Conservation (phyloP, 1,140 invertebrate genomes). For the Mya arenaria region DNA sequence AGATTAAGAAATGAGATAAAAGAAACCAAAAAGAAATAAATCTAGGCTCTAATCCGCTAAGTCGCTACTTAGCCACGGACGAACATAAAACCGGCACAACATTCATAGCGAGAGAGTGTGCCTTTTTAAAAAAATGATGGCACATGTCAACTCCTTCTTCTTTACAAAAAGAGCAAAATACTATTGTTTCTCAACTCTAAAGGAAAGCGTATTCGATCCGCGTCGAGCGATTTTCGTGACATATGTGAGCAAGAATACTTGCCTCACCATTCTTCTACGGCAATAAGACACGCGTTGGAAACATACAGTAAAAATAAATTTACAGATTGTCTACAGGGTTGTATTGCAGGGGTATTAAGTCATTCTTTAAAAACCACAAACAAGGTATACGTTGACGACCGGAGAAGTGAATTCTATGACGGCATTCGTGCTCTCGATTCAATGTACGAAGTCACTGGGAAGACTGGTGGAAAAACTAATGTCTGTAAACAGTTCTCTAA, state of each 20-base stretch:
- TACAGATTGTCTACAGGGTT: not conserved
- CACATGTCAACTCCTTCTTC: not conserved
- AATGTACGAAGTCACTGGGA: not conserved
- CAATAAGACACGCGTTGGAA: not conserved
- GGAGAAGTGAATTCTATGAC: no score
- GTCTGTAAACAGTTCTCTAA: not conserved
- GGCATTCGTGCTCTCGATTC: not conserved
- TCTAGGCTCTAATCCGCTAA: no score
- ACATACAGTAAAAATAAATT: not conserved
- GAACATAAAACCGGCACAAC: no score
- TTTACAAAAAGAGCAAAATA: not conserved
- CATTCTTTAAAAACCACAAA: slow-evolving; percentile 1
- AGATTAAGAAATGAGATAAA: not conserved
- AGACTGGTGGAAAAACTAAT: not conserved
- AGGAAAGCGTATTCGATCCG: not conserved
- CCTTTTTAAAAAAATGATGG: not conserved
- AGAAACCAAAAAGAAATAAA: not conserved
- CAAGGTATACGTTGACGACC: no score
- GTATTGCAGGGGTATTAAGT: not conserved
- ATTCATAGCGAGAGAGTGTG: no score
- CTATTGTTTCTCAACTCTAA: not conserved
- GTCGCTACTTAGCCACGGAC: no score
- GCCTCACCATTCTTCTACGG: not conserved
- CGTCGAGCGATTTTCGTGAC: not conserved
- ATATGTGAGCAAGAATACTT: not conserved